These are phyloP conservation scores for Celastrina argiolus DNA, from an alignment of 2,888 invertebrate species.

Conservation along the genomic window DNA sequence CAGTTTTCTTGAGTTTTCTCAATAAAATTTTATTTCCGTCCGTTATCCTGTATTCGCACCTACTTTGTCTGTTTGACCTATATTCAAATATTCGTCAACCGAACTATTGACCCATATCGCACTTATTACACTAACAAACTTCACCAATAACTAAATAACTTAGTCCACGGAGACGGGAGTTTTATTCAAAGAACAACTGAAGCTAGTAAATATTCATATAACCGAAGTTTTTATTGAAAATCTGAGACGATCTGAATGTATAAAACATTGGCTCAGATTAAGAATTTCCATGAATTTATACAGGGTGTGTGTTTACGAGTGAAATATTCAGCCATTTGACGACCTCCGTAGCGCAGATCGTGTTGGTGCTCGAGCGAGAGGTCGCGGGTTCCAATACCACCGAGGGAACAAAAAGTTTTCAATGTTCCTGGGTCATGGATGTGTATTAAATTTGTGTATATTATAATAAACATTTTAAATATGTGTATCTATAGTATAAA, in stretches of 20 bases:
- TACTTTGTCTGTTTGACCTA: not conserved
- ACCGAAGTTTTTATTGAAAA: conserved; percentile 38
- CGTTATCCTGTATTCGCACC: not conserved
- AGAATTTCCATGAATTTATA: not conserved
- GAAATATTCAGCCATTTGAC: too few relatives aligned
- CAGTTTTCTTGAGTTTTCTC: not conserved
- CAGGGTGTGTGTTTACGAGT: too few relatives aligned
- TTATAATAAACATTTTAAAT: too few relatives aligned
- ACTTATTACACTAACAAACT: conserved; percentile 7
- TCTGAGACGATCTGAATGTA: conserved; percentile 41
- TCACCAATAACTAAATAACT: conserved; percentile 19
- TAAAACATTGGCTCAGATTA: conserved; percentile 38
- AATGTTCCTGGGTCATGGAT: too few relatives aligned
- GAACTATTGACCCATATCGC: not conserved
- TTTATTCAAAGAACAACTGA: conserved; percentile 37
- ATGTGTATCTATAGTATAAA: too few relatives aligned
- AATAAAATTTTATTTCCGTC: not conserved
- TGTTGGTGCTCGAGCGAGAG: too few relatives aligned
- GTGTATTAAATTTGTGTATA: too few relatives aligned
- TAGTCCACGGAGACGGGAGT: conserved; percentile 33
- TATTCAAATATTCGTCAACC: not conserved
- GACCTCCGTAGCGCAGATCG: too few relatives aligned
- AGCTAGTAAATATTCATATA: conserved; percentile 43
- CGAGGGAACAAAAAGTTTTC: too few relatives aligned
- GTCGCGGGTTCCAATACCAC: too few relatives aligned